Percentiles rank a stretch among this genome's conserved stretches.
phyloP scores from a whole-genome alignment of 2,888 invertebrate species.

The Furcula furcula region DNA sequence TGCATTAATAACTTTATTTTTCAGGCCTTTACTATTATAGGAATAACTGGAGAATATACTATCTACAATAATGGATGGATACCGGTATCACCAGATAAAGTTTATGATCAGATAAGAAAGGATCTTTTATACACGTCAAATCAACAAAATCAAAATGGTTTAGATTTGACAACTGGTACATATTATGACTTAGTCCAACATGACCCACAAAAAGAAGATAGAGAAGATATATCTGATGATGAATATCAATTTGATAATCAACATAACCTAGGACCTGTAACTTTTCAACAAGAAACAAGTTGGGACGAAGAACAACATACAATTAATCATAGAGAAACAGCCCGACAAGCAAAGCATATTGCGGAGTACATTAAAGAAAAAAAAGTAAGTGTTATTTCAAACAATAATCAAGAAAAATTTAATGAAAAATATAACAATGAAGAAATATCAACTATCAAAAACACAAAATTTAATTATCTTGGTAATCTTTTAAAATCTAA shows the following conservation, averaged over 20 bases:
- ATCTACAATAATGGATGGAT: slow-evolving; percentile 28
- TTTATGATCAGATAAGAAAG: slow-evolving; percentile 19
- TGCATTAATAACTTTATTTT: too few relatives aligned
- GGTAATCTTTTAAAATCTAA: too few relatives aligned
- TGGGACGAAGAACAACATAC: not conserved
- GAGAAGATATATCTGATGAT: slow-evolving; percentile 1
- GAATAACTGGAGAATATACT: slow-evolving; percentile 7
- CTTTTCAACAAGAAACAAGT: not conserved
- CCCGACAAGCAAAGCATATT: slow-evolving; percentile 15
- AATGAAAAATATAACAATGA: not conserved
- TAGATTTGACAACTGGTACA: not conserved
- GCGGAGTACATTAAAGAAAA: not conserved
- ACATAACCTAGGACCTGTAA: not conserved
- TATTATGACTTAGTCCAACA: not conserved
- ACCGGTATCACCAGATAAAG: slow-evolving; percentile 28
- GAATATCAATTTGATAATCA: not conserved
- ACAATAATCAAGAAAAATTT: not conserved
- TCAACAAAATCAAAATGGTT: not conserved
- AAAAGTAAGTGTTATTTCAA: not conserved
- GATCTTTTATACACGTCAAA: not conserved
- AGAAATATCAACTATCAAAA: too few relatives aligned
- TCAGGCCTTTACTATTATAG: slow-evolving; percentile 9
- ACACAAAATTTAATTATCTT: too few relatives aligned
- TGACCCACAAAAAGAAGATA: not conserved
- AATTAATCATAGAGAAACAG: not conserved